phyloP scores from a whole-genome alignment of 2,797 vertebrate species.

The Strix occidentalis region DNA sequence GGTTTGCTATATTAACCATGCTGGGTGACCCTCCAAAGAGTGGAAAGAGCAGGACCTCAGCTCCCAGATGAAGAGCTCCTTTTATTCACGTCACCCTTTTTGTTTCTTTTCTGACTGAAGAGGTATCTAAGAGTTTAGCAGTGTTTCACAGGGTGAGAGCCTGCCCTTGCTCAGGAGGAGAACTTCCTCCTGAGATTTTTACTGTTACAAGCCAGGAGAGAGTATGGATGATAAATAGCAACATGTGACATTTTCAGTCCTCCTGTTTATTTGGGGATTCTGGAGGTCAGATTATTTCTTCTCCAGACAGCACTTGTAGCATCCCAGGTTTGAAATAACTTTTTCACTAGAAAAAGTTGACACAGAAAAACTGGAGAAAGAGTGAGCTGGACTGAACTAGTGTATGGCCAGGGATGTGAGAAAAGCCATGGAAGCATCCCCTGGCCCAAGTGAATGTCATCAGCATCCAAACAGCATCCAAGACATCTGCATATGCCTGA shows the following conservation, averaged over 20 bases:
- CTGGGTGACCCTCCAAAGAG: neutral
- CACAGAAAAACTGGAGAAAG: neutral
- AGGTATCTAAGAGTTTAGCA: neutral
- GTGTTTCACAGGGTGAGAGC: neutral
- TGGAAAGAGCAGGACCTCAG: neutral
- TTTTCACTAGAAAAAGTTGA: neutral
- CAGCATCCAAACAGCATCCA: neutral
- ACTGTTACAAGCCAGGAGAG: neutral
- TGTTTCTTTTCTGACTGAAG: neutral
- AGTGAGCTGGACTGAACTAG: neutral
- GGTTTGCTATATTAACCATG: conserved; percentile 1
- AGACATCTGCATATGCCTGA: neutral
- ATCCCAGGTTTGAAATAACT: neutral
- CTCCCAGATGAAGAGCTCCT: neutral
- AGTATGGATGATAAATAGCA: neutral
- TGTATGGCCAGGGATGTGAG: neutral
- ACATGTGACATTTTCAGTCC: neutral
- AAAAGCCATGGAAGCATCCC: neutral
- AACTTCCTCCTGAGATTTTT: neutral
- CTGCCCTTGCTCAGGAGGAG: neutral
- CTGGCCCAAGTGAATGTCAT: neutral
- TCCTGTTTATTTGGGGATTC: neutral
- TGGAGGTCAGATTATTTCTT: neutral
- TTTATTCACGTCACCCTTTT: neutral
- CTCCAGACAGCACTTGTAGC: neutral